Base-by-base conservation (phyloP, 2,113 vertebrate species). In the Anthoscopus minutus region DNA sequence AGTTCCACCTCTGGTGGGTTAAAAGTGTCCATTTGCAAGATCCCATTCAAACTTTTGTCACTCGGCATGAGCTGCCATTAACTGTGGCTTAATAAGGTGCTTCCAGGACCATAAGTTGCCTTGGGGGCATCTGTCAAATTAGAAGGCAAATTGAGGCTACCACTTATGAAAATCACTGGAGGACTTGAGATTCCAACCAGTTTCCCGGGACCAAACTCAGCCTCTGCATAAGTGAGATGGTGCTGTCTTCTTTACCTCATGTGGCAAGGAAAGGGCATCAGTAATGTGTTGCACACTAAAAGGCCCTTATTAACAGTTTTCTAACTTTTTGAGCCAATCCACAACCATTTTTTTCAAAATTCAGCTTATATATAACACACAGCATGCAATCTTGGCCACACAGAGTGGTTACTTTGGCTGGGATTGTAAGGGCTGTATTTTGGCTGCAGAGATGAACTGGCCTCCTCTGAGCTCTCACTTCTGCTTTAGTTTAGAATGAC, bases 11-110 rank as follows among this genome's bases (percentile, higher is more conserved):
- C 80, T 73, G n/a, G 56, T 77, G 60, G 76, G 28, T 78, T 90
- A 64, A 96, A 94, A 73, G n/a, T 21, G 31, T 79, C 60, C 16
- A 40, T 96, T 90, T 94, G 31, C 70, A 78, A 90, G 69, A 89
- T 38, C 31, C 88, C 44, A 33, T 88, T 93, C 92, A 78, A 92
- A 93, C 80, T 90, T 94, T 42, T 40, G 56, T 83, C 31, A 15
- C 71, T 64, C 14, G 0, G 48, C 19, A 4, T 73, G 86, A 94
- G 10, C 23, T 64, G 18, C 40, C 20, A 4, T 81, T 78, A 85
- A 54, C 86, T 77, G 50, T 50, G 67, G 74, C 38, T 90, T 93
- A 86, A 60, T 89, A 93, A 81, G 87, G 31, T 85, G 54, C 40
- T 95, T 81, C 25, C 79, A 91, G 61, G 72, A 79, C 64, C 24